Evolutionary conservation across 2,888 invertebrate species (phyloP).

Genomic region (Meta bourneti): DNA sequence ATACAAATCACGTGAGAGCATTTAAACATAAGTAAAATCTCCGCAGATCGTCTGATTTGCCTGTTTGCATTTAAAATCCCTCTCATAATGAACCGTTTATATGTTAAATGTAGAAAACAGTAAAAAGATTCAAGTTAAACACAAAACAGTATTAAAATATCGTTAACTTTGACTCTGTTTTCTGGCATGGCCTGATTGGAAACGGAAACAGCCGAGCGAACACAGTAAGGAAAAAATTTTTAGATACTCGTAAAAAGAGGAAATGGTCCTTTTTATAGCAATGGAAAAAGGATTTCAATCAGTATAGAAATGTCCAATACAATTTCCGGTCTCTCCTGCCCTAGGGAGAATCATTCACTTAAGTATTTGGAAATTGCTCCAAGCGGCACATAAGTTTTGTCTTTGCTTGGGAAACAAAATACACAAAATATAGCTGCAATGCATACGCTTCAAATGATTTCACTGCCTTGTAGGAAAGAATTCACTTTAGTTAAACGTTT

Average conservation of each 20-base stretch:
- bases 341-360: not conserved
- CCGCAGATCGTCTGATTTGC: no score
- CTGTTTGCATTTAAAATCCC: no score
- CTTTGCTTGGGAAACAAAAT: not conserved
- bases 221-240: not conserved
- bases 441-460: not conserved
- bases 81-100: no score
- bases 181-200: not conserved
- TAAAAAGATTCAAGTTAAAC: no score
- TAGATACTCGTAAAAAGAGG: not conserved
- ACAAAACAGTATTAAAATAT: no score
- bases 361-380: not conserved
- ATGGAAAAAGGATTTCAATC: not conserved
- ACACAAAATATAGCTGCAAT: not conserved
- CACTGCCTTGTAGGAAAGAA: not conserved
- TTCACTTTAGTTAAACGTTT: no score
- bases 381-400: not conserved
- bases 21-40: no score
- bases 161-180: no score
- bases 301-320: conserved; percentile 1
- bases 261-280: not conserved
- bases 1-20: no score
- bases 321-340: not conserved
- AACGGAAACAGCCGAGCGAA: not conserved
- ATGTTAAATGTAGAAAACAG: no score